These are phyloP conservation scores for Chloropsis hardwickii DNA, from an alignment of 2,113 vertebrate species.

Conservation along the genomic window DNA sequence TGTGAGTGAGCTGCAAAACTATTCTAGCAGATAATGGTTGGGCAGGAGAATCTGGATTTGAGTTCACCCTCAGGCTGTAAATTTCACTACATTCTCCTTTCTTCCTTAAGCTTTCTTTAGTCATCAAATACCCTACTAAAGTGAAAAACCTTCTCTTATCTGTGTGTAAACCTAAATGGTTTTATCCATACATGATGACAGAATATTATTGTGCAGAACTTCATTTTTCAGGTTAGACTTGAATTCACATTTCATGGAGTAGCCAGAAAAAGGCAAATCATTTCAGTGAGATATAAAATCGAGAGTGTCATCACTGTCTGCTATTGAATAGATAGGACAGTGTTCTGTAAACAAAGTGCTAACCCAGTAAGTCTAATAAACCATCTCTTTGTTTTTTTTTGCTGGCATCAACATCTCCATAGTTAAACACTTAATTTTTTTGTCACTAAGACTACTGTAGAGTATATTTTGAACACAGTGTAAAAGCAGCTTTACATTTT, in stretches of 20 bases:
- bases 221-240: neutral
- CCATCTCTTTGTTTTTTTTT: neutral
- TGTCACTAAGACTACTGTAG: neutral
- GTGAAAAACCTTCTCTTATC: neutral
- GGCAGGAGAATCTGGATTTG: neutral
- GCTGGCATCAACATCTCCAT: neutral
- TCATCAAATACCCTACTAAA: neutral
- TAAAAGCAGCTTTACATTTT: neutral
- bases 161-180: neutral
- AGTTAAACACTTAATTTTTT: neutral
- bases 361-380: neutral
- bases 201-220: neutral
- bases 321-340: neutral
- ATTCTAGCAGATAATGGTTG: rapidly evolving
- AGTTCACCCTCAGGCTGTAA: neutral
- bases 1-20: neutral
- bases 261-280: neutral
- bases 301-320: neutral
- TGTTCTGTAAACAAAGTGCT: neutral
- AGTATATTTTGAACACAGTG: neutral
- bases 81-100: neutral
- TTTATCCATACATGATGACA: neutral
- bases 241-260: neutral
- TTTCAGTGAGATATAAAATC: neutral
- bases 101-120: neutral